These are phyloP conservation scores for Panopea generosa DNA, from an alignment of 2,888 invertebrate species.

Conservation along the genomic window DNA sequence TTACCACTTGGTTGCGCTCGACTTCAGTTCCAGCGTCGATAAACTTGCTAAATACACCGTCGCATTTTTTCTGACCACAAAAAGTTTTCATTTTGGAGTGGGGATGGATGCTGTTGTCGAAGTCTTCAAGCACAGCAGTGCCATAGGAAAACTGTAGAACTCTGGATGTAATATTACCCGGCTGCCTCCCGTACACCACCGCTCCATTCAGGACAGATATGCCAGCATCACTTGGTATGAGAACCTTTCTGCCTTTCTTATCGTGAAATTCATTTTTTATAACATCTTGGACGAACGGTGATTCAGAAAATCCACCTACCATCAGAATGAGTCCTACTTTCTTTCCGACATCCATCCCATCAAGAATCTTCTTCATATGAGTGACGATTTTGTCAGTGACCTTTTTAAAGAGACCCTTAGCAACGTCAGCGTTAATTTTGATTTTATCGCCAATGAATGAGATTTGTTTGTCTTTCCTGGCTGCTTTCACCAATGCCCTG, in stretches of 20 bases:
- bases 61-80: not conserved
- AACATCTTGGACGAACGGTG: not conserved
- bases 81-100: constrained; percentile 1
- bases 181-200: not conserved
- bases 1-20: constrained; percentile 10
- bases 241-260: not conserved
- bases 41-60: constrained; percentile 17
- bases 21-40: constrained; percentile 20
- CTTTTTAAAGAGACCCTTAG: constrained; percentile 39
- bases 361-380: constrained; percentile 48
- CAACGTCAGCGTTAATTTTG: constrained; percentile 34
- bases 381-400: constrained; percentile 49
- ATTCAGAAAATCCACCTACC: constrained; percentile 19
- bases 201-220: constrained; percentile 8
- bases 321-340: constrained; percentile 37
- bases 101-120: constrained; percentile 11
- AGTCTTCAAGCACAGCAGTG: not conserved
- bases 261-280: constrained; percentile 12
- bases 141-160: constrained; percentile 8
- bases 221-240: constrained; percentile 1
- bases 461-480: constrained; percentile 42
- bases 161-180: not conserved
- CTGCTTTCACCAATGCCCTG: constrained; percentile 36
- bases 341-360: constrained; percentile 16
- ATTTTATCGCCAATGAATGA: constrained; percentile 49